Conservation (phyloP, 2,888 invertebrate genomes). For the Endotricha flammealis region DNA sequence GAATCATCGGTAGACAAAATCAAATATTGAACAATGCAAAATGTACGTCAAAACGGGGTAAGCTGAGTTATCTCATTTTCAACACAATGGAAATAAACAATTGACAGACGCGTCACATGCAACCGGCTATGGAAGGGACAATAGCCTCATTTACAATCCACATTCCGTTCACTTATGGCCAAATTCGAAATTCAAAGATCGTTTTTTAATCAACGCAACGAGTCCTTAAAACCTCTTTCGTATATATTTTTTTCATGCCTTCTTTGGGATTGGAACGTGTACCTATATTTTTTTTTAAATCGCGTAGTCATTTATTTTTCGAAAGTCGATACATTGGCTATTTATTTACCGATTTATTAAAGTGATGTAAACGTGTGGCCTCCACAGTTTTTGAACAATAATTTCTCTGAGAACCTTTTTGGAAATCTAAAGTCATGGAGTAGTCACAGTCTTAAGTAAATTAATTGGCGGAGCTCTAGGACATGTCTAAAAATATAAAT, state of each 20-base stretch:
- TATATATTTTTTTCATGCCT: constrained; percentile 24
- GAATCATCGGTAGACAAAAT: constrained; percentile 23
- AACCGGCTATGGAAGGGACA: constrained; percentile 20
- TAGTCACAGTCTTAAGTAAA: no score
- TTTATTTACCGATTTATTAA: no score
- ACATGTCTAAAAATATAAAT: no score
- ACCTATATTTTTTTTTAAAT: no score
- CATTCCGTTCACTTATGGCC: constrained; percentile 18
- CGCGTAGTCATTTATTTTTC: no score
- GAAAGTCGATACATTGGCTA: no score
- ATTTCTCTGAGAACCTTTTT: no score
- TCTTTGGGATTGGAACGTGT: no score
- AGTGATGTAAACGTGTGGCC: no score
- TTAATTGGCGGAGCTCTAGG: no score
- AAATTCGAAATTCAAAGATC: constrained; percentile 35
- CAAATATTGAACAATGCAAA: constrained; percentile 29
- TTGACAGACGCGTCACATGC: constrained; percentile 36
- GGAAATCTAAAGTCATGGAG: no score
- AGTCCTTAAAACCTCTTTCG: constrained; percentile 39
- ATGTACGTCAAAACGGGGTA: constrained; percentile 27
- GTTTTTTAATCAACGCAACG: constrained; percentile 54
- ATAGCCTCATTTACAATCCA: constrained; percentile 16
- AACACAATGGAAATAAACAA: constrained; percentile 43
- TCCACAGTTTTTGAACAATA: no score
- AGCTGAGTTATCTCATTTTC: constrained; percentile 43